phyloP scores from a whole-genome alignment of 2,113 vertebrate genomes.

The Drymodes brunneopygia region DNA sequence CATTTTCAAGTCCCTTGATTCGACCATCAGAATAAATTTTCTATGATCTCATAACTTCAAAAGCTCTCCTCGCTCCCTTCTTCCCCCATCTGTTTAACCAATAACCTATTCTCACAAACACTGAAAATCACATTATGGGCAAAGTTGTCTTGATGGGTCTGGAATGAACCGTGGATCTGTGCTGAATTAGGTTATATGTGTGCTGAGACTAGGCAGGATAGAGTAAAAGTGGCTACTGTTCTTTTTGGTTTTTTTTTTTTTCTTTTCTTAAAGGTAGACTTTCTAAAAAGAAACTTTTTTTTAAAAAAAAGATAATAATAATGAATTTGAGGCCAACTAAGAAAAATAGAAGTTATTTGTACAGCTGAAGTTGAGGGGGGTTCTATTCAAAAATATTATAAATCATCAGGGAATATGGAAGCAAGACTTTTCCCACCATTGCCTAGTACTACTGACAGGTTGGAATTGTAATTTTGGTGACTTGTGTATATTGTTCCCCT shows the following conservation, averaged over 20 bases:
- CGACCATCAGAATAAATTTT: slow-evolving; percentile 23
- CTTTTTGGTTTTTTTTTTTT: not conserved
- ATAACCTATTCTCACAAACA: slow-evolving; percentile 17
- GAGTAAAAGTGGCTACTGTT: not conserved
- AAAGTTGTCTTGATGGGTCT: not conserved
- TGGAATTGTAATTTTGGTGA: not conserved
- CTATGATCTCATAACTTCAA: slow-evolving; percentile 29
- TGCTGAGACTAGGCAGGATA: not conserved
- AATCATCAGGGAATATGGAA: not conserved
- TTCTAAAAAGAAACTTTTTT: not conserved
- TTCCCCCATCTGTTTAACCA: slow-evolving; percentile 32
- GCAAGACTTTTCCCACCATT: not conserved
- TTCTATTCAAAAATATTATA: not conserved
- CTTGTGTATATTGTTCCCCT: not conserved
- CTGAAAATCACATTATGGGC: slow-evolving; percentile 23
- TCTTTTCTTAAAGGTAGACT: not conserved
- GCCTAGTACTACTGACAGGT: not conserved
- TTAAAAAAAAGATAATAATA: not conserved
- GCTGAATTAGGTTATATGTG: not conserved
- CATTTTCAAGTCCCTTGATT: slow-evolving; percentile 9
- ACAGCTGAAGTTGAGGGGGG: not conserved
- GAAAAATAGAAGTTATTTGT: not conserved
- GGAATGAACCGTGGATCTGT: not conserved
- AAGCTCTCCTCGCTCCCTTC: not conserved
- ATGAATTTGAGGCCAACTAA: not conserved